Base-by-base conservation (phyloP, 2,888 invertebrate species). In the Watsonalla binaria region DNA sequence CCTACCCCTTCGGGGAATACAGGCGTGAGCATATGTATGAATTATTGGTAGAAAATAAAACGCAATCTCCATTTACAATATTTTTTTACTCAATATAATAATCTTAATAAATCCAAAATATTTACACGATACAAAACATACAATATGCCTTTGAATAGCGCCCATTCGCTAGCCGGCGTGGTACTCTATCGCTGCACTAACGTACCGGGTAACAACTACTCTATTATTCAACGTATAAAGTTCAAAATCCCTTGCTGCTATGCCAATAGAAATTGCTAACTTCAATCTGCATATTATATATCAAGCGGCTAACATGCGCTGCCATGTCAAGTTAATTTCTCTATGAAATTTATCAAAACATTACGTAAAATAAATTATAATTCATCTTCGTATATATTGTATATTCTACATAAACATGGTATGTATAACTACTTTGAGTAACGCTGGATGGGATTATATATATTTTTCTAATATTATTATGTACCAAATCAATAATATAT, bases 71-170 rank as follows among this genome's bases (percentile, higher is more conserved):
- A 89, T 90, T 90, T 90, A 90, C 88, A 90, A 87, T 88, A 84
- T 88, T 89, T 90, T 90, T 90, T 90, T 90, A 90, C 89, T 90
- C 90, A 90, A 90, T 90, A 90, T 90, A 90, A 90, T 90, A 90
- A 90, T 90, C 90, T 90, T 90, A 90, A 90, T 90, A 90, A 90
- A 90, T 90, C 90, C 88, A 90, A 90, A 90, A 90, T 90, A 90
- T 90, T 89, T 90, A 90, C 90, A 90, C 89, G 86, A 87, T 90
- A 90, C 89, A 90, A 90, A 90, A 88, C 90, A 89, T 90, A 89
- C 86, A 87, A 80, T 86, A 83, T 77, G 83, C 86, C 79, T 80
- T 80, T 78, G 80, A 82, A 78, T 81, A 76, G 79, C 82, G 82
- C 80, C 81, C 82, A 72, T 74, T 68, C 77, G 80, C 81, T 72